A percentile compares a stretch with the other conserved stretches of the same genome.
Conservation (phyloP, 2,797 vertebrate species). For the Brotogeris chrysoptera region DNA sequence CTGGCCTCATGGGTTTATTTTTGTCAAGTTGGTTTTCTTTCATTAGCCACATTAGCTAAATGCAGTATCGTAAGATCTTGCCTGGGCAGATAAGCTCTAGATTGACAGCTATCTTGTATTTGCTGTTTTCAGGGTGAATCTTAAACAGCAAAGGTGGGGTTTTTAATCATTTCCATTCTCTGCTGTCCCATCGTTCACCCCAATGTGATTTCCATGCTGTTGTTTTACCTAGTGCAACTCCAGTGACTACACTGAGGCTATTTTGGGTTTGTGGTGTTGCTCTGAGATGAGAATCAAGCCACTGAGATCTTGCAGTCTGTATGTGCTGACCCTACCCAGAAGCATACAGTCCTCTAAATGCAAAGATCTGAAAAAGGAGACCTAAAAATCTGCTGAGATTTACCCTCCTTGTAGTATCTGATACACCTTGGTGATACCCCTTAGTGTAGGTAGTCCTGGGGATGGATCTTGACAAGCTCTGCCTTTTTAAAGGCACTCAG, state of each 20-base stretch:
- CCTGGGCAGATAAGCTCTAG: neutral
- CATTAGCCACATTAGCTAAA: constrained; percentile 1
- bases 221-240: neutral
- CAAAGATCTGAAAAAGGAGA: neutral
- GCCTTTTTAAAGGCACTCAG: neutral
- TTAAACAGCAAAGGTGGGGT: neutral
- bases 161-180: neutral
- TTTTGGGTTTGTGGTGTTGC: neutral
- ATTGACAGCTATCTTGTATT: neutral
- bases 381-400: neutral
- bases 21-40: constrained; percentile 44
- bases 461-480: neutral
- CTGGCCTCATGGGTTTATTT: constrained; percentile 47
- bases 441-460: neutral
- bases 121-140: neutral
- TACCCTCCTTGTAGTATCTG: neutral
- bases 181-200: neutral
- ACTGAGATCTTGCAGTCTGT: neutral
- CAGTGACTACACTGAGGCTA: neutral
- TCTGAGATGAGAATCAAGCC: neutral
- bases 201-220: neutral
- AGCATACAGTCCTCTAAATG: neutral
- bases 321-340: neutral
- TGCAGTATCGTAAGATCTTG: neutral
- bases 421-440: neutral